Percentiles rank a stretch among this genome's conserved stretches.
phyloP scores from a whole-genome alignment of 2,888 invertebrate genomes.

The Orthosia gothica region DNA sequence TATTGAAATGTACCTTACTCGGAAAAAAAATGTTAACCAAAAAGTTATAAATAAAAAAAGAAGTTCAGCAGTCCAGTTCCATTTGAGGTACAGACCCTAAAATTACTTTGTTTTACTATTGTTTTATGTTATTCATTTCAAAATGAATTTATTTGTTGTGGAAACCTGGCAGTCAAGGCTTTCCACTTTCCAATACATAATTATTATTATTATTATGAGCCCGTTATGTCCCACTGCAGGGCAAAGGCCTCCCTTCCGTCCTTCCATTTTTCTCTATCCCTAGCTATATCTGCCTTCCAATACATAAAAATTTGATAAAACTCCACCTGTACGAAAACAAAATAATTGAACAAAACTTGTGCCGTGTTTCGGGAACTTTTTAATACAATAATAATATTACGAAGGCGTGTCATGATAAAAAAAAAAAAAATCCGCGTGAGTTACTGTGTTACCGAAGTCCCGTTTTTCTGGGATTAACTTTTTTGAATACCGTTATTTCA shows the following conservation, averaged over 20 bases:
- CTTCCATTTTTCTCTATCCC: too few relatives aligned
- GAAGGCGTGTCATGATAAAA: conserved; percentile 11
- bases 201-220: too few relatives aligned
- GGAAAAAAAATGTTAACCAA: too few relatives aligned
- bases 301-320: neutral
- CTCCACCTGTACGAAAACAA: conserved; percentile 12
- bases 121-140: neutral
- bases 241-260: too few relatives aligned
- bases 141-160: neutral
- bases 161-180: neutral
- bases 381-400: conserved; percentile 36
- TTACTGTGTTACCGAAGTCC: neutral
- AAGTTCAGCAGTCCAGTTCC: too few relatives aligned
- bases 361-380: conserved; percentile 26
- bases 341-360: conserved; percentile 9
- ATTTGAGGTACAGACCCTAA: too few relatives aligned
- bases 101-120: too few relatives aligned
- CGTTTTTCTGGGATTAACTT: neutral
- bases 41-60: too few relatives aligned
- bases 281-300: too few relatives aligned
- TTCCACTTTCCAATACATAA: too few relatives aligned
- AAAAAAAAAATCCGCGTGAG: conserved; percentile 3
- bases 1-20: too few relatives aligned
- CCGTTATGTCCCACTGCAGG: too few relatives aligned
- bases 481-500: neutral